A percentile compares a stretch with the other conserved stretches of the same genome.
These are phyloP conservation scores for Rhipidura dahli DNA, from an alignment of 2,113 vertebrate species.

Conservation along the genomic window DNA sequence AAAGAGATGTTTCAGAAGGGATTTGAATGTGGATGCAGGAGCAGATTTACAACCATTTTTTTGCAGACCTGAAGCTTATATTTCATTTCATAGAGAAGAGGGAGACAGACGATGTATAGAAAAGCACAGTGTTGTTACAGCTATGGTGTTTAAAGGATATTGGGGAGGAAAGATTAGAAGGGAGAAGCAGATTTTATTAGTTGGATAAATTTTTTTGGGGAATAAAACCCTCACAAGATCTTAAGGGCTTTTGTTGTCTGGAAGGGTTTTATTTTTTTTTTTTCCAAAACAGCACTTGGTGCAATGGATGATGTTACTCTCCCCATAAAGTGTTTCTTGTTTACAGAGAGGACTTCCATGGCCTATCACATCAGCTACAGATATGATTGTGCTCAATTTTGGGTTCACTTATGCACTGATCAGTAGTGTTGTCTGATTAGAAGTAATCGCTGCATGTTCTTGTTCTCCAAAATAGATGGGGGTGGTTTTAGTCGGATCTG, in stretches of 20 bases:
- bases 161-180: not conserved
- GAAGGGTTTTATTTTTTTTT: not conserved
- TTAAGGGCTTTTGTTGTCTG: not conserved
- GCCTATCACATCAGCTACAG: not conserved
- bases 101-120: not conserved
- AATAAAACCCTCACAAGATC: not conserved
- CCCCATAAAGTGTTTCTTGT: not conserved
- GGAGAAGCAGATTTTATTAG: not conserved
- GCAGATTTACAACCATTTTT: not conserved
- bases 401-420: not conserved
- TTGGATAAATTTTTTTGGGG: not conserved
- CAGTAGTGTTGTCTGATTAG: not conserved
- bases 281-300: not conserved
- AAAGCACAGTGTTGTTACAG: not conserved
- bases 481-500: accelerated
- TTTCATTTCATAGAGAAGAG: not conserved
- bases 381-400: not conserved
- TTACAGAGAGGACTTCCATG: not conserved
- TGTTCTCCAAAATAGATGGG: not conserved
- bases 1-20: not conserved
- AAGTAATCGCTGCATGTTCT: not conserved
- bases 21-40: not conserved
- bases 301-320: not conserved
- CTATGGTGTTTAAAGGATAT: not conserved
- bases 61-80: not conserved